Percentiles rank a stretch among this genome's conserved stretches.
Evolutionary conservation across 2,113 vertebrate species (phyloP).

Genomic region (Phalacrocorax carbo): DNA sequence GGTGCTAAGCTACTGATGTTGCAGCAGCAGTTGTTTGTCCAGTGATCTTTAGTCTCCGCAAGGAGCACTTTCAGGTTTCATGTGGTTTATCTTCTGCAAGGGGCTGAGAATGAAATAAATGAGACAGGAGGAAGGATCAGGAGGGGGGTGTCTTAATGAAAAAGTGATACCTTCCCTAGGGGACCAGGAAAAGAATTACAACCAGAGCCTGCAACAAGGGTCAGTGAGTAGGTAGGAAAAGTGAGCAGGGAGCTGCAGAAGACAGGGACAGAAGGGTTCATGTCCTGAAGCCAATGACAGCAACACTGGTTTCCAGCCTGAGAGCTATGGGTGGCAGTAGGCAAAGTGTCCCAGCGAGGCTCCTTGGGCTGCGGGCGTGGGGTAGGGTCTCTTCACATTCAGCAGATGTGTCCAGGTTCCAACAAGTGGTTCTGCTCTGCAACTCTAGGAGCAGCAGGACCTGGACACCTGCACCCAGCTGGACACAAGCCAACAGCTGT

Average conservation of each 20-base stretch:
- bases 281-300: background rate
- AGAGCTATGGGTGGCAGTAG: background rate
- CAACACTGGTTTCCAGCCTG: background rate
- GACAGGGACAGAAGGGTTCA: background rate
- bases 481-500: background rate
- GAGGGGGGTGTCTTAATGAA: background rate
- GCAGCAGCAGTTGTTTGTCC: background rate
- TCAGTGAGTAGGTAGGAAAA: background rate
- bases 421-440: background rate
- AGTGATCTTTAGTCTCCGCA: background rate
- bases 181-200: background rate
- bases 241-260: background rate
- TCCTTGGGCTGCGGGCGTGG: fast-evolving
- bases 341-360: background rate
- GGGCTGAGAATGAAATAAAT: background rate
- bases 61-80: background rate
- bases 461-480: background rate
- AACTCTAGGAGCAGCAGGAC: background rate
- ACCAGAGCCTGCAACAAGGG: background rate
- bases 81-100: background rate
- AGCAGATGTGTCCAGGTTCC: background rate
- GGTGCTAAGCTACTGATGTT: background rate
- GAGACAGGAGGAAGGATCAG: background rate
- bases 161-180: background rate
- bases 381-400: background rate